Base-by-base conservation (phyloP, 2,797 vertebrate genomes). In the Spinibarbus caldwelli region DNA sequence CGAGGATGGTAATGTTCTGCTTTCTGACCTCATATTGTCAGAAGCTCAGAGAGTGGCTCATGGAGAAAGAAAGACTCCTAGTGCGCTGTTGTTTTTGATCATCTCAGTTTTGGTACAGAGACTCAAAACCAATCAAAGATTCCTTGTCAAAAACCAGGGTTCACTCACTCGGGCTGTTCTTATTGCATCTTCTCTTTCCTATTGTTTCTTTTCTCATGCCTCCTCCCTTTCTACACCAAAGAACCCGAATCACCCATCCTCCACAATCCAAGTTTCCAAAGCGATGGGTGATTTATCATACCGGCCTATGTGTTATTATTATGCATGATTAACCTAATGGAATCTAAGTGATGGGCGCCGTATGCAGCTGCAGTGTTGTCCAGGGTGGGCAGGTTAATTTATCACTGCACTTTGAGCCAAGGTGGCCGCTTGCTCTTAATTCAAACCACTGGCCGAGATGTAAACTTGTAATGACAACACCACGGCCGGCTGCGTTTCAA, bases 301-400 rank as follows among this genome's bases (percentile, higher is more conserved):
- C 29, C 14, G 64, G 79, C 36, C 85, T 85, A 66, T 81, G 68
- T 85, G 75, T 86, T 88, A 82, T 90, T 90, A 87, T 90, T 90
- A 87, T 88, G 89, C 88, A 85, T 90, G 91, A 93, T 94, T 93
- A 93, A 91, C 91, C 90, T 94, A 94, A 94, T 94, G 92, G 90
- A 93, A 87, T 91, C 83, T 87, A 91, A 93, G 92, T 91, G 93
- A 92, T 87, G 75, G 90, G 36, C 83, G 68, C 89, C 85, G 83
- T 93, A 89, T 91, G 91, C 85, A 90, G 83, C 47, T 31, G 67
- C 86, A 87, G 90, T 89, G 77, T 87, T 89, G 73, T 88, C 87
- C 92, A 84, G 88, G 87, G 86, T 90, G 80, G 76, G 29, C 52
- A 52, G n/a, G 72, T 83, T 92, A 89, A 94, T 95, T 92, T 91